A percentile compares a stretch with the other conserved stretches of the same genome.
Evolutionary conservation across 2,113 vertebrate species (phyloP).

Genomic region (Pholis gunnellus): DNA sequence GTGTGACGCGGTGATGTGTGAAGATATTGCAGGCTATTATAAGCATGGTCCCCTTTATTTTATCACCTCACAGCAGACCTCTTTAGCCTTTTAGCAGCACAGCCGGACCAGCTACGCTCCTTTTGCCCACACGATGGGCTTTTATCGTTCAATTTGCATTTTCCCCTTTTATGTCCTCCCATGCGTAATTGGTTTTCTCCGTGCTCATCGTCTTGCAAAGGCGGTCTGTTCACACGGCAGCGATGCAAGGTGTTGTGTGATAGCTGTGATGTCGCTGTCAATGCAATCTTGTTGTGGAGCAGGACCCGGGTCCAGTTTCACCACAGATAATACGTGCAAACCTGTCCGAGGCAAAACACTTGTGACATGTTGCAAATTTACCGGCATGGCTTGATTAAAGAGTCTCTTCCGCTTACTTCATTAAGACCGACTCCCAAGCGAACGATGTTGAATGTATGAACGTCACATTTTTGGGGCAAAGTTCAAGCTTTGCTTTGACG

Average conservation of each 20-base stretch:
- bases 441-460: not conserved
- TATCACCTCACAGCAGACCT: slow-evolving; percentile 75
- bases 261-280: slow-evolving; percentile 65
- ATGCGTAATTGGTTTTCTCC: slow-evolving; percentile 68
- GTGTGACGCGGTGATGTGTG: slow-evolving; percentile 78
- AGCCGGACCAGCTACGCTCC: slow-evolving; percentile 49
- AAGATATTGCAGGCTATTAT: slow-evolving; percentile 76
- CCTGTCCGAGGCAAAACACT: slow-evolving; percentile 36
- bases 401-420: not conserved
- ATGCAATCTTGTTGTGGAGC: slow-evolving; percentile 36
- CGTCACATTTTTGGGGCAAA: slow-evolving; percentile 41
- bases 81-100: slow-evolving; percentile 56
- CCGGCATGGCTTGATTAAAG: slow-evolving; percentile 21
- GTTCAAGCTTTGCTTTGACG: slow-evolving; percentile 51
- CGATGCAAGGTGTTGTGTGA: slow-evolving; percentile 63
- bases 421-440: slow-evolving; percentile 1
- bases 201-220: slow-evolving; percentile 53
- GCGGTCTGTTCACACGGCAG: slow-evolving; percentile 58
- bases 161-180: slow-evolving; percentile 65
- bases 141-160: slow-evolving; percentile 77
- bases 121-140: slow-evolving; percentile 60
- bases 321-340: slow-evolving; percentile 47
- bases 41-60: slow-evolving; percentile 75
- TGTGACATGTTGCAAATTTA: slow-evolving; percentile 44
- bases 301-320: slow-evolving; percentile 34